These are phyloP conservation scores for Equus quagga DNA, from an alignment of 2,113 vertebrate genomes.

Conservation along the genomic window DNA sequence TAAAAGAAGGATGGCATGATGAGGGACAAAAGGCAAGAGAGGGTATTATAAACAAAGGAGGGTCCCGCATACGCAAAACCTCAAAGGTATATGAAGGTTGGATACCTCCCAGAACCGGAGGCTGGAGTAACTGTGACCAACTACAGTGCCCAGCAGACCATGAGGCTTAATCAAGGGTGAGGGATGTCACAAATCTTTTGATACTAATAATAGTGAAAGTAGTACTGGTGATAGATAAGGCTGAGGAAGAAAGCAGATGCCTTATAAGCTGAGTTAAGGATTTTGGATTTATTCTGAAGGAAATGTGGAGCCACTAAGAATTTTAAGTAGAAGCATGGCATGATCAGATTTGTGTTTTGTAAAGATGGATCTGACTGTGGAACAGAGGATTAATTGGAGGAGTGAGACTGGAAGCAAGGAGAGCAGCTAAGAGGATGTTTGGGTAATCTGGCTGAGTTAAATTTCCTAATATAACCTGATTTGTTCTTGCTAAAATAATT, in stretches of 20 bases:
- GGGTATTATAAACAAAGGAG: background rate
- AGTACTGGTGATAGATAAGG: background rate
- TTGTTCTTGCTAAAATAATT: slow-evolving; percentile 33
- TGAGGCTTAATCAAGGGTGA: background rate
- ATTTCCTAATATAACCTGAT: background rate
- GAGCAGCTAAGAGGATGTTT: background rate
- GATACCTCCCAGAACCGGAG: background rate
- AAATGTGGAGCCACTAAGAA: background rate
- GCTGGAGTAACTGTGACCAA: background rate
- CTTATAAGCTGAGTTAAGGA: background rate
- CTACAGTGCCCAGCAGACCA: background rate
- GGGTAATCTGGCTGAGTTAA: background rate
- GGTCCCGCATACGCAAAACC: background rate
- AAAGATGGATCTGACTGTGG: background rate
- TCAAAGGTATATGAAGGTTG: background rate
- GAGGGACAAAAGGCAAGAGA: background rate
- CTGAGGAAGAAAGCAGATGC: background rate
- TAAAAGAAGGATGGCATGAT: background rate
- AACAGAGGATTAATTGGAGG: background rate
- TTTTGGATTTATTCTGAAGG: slow-evolving; percentile 12
- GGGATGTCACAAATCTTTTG: background rate
- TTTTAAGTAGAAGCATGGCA: background rate
- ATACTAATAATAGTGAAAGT: background rate
- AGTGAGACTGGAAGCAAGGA: background rate
- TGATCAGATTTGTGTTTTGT: background rate